Evolutionary conservation across 2,113 vertebrate genomes (phyloP), one percentile per base, ranked within the genome.

Genomic region (Nanorana parkeri): DNA sequence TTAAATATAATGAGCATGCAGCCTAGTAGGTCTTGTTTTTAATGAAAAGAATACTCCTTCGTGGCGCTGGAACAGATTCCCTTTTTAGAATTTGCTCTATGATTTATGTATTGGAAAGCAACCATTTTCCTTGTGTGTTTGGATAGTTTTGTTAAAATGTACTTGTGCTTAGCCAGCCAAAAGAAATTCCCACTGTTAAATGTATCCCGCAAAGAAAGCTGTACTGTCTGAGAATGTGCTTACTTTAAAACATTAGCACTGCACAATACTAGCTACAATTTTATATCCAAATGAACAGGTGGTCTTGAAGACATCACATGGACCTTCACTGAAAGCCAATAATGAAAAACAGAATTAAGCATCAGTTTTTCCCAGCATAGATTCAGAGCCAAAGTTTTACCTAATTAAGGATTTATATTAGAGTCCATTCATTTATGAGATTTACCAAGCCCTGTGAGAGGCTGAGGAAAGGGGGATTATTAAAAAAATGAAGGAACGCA

Each of bases 121-220:
- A 17, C 11, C 24, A 2, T 72, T 51, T 72, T 52, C 47, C 69
- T n/a, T 56, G 51, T 72, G 52, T 17, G 11, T 55, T 72, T n/a
- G 17, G 69, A 72, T 29, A 36, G 55, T 55, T 74, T 36, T 32
- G 20, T 58, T 58, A 17, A 36, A 72, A 55, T 72, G 15, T 28
- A 6, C 29, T 72, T 72, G 20, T 56, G 29, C 58, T 58, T 36
- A 21, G 19, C 17, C 52, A 32, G 28, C 55, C 28, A 36, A 20
- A 58, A 74, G 32, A 36, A 74, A 32, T 74, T 54, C 29, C 71
- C 26, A 56, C 58, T 36, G 51, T 60, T 58, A 32, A 60, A 60
- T 55, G 52, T 20, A 72, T 72, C 23, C 24, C 51, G 60, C 52
- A 36, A 36, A 73, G 19, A 58, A 36, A 11, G 1, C 3, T 60